phyloP scores from a whole-genome alignment of 1,140 invertebrate species.

The Solenopsis fugax region DNA sequence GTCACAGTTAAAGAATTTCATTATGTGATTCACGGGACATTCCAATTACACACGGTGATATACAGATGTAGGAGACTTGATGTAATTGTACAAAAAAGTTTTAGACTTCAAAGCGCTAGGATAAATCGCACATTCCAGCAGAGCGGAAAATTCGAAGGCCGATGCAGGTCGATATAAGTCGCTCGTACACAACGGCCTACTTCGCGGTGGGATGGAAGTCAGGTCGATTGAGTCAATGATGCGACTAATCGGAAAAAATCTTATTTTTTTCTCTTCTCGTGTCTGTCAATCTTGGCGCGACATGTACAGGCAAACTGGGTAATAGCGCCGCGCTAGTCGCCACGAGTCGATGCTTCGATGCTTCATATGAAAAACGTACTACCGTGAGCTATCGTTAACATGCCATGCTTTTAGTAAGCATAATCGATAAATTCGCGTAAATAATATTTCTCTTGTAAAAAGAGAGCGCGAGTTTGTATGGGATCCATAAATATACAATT shows the following conservation, averaged over 20 bases:
- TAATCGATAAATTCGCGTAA: conserved; percentile 32
- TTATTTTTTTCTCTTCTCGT: conserved; percentile 38
- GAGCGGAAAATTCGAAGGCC: conserved; percentile 75
- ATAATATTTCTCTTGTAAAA: conserved; percentile 39
- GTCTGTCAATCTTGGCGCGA: conserved; percentile 1
- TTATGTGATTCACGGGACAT: background rate
- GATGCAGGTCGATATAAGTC: conserved; percentile 63
- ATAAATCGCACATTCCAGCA: conserved; percentile 67
- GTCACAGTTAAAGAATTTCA: conserved; percentile 6
- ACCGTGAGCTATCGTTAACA: conserved; percentile 23
- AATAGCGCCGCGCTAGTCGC: background rate
- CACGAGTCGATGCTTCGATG: conserved; percentile 35
- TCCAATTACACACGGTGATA: background rate
- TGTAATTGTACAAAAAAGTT: conserved; percentile 36
- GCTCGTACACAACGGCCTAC: conserved; percentile 63
- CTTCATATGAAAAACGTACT: conserved; percentile 32
- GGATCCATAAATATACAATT: background rate
- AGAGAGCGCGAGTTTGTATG: background rate
- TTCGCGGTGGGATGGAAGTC: conserved; percentile 60
- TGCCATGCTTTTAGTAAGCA: conserved; percentile 16
- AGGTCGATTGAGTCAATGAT: conserved; percentile 62
- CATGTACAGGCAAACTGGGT: conserved; percentile 9
- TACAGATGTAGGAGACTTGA: background rate
- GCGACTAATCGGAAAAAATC: conserved; percentile 67
- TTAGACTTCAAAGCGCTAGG: conserved; percentile 53